Evolutionary conservation across 2,797 vertebrate genomes (phyloP), one percentile per base, ranked within the genome.

Genomic region (Pygocentrus nattereri): DNA sequence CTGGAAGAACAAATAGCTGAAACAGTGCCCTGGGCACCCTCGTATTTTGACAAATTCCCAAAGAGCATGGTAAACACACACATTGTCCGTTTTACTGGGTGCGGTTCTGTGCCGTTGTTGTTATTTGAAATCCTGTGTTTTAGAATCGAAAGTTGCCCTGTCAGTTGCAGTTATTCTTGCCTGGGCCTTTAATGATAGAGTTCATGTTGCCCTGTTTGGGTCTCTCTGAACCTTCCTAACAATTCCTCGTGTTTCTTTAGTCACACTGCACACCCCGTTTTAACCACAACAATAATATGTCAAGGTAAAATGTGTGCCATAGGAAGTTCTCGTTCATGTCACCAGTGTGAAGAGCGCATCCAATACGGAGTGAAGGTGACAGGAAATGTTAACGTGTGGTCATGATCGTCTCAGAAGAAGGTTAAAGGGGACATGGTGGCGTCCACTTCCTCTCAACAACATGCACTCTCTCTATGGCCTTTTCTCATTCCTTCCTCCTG

Each of bases 311-410:
- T 76, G 50, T 72, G 47, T 67, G 80, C 27, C 70, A 72, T 34
- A 73, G 58, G 70, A 74, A 50, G 38, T 74, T 78, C 64, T 74
- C 67, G 74, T 80, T 84, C 78, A 83, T 83, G 75, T 78, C 69
- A 80, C 16, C n/a, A 56, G 59, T 27, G 59, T 44, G 4, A n/a
- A 44, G 23, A 64, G 38, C 50, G 54, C 23, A 78, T 76, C 70
- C 80, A 86, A 82, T 69, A 54, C 65, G 19, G 67, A 79, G 38
- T 74, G 47, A 85, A 85, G 85, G 85, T 87, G 59, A 81, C 71
- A 67, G 83, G 83, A 87, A 83, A 62, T 61, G 19, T 73, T 81
- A 38, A 80, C 61, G 74, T 78, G 81, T 78, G 78, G 49, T 47
- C 69, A 74, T 47, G 74, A 76, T 59, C 73, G 74, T 72, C 74